Evolutionary conservation across 2,888 invertebrate genomes (phyloP), one percentile per base, ranked within the genome.

Genomic region (Corythucha ciliata): DNA sequence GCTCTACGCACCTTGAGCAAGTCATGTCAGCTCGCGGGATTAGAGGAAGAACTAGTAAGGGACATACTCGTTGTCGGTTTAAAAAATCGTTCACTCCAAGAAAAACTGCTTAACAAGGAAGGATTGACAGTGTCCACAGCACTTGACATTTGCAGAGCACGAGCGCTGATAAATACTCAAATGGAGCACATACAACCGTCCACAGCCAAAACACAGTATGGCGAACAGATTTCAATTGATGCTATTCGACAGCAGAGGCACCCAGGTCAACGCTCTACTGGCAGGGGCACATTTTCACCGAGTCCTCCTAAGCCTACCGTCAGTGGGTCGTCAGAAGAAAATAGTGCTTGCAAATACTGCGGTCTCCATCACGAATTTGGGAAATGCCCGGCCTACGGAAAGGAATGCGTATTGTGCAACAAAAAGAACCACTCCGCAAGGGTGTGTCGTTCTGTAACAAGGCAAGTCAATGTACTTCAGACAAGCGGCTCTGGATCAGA

Each of bases 11-110:
- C 26, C 20, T n/a, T 49, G 27, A 29, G 41, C 14, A 8, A 26
- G 18, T 24, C 20, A 3, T 49, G 41, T 20, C 21, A 49, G 12
- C 41, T 49, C 29, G 41, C 32, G 7, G 5, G 4, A 4, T 22
- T 49, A 1, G n/a, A 25, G 20, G 40, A 40, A 20, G 41, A 41
- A 26, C 22, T 49, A 10, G 26, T 49, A 3, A 40, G 25, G 18
- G 49, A 49, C 26, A 41, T 49, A 8, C 41, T 49, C 32, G 18
- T 27, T 2, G 18, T 22, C 12, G 49, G 49, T 2, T 27, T 49
- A 7, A 3, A 2, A 4, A 34, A 49, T 24, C 29, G 21, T 4
- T 2, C 29, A 7, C 18, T 42, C 3, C 24, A 42, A 14, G 49
- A 41, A 14, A 24, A 29, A 4, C 40, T 49, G 24, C 34, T 49